These are phyloP conservation scores for Phasianus colchicus DNA, from an alignment of 2,113 vertebrate genomes.

Conservation along the genomic window DNA sequence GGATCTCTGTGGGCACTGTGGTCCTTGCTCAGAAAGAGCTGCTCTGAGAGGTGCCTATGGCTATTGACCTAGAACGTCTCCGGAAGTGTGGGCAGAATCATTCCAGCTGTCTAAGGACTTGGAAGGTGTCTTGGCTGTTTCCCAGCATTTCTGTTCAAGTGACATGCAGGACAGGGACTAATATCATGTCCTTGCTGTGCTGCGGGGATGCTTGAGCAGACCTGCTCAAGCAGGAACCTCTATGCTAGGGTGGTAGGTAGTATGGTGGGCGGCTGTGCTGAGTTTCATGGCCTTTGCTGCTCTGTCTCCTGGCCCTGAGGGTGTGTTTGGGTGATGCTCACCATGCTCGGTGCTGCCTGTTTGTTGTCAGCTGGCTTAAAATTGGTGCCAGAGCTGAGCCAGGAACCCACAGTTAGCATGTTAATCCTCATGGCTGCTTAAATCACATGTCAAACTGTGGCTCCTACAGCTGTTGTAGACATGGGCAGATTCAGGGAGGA, in stretches of 20 bases:
- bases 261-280: background rate
- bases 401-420: background rate
- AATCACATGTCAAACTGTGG: background rate
- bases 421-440: background rate
- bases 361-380: background rate
- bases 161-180: background rate
- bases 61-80: accelerated
- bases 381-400: background rate
- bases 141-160: background rate
- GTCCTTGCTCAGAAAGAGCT: background rate
- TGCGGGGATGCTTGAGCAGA: background rate
- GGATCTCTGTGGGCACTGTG: background rate
- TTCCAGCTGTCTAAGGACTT: background rate
- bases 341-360: background rate
- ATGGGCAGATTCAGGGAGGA: background rate
- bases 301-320: background rate
- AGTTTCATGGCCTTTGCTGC: background rate
- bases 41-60: background rate
- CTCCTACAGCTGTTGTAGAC: background rate
- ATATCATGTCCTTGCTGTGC: background rate
- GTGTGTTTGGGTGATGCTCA: background rate
- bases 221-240: background rate
- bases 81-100: background rate
- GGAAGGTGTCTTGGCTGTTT: background rate
- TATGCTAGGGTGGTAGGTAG: background rate